Percentiles rank a stretch among this genome's conserved stretches.
Conservation (phyloP, 2,888 invertebrate species). For the Drosophila gaucha region DNA sequence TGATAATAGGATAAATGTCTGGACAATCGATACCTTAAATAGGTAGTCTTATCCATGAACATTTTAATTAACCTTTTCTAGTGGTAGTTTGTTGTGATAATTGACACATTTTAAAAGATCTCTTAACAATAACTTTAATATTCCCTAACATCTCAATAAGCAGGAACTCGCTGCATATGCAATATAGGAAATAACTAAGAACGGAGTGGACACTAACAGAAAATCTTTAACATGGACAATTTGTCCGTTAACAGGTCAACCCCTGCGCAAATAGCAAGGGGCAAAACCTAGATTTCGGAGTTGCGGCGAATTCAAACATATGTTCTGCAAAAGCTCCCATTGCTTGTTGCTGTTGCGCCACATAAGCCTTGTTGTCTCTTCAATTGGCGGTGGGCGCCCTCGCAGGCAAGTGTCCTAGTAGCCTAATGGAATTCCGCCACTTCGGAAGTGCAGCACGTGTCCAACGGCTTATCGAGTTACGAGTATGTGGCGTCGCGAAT, state of each 20-base stretch:
- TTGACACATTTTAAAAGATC: too few species aligned
- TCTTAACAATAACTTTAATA: too few species aligned
- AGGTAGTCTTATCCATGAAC: too few species aligned
- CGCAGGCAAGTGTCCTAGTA: conserved; percentile 46
- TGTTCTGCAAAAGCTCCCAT: conserved; percentile 28
- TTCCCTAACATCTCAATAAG: too few species aligned
- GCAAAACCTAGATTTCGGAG: conserved; percentile 26
- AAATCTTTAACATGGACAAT: neutral
- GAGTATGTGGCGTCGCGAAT: conserved; percentile 3
- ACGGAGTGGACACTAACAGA: neutral
- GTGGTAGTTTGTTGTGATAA: too few species aligned
- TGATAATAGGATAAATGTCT: too few species aligned
- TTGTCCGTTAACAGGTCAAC: neutral
- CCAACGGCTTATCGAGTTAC: conserved; percentile 10
- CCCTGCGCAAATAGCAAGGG: neutral
- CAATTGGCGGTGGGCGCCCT: conserved; percentile 47
- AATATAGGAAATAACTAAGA: too few species aligned
- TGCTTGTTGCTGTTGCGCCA: conserved; percentile 19
- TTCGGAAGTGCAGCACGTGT: conserved; percentile 58
- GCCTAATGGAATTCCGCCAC: conserved; percentile 52
- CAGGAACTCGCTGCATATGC: too few species aligned
- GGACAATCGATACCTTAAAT: too few species aligned
- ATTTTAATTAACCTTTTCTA: too few species aligned
- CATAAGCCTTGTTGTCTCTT: conserved; percentile 16
- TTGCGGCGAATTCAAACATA: conserved; percentile 34